Base-by-base conservation (phyloP, 2,797 vertebrate species). In the Urocyon cinereoargenteus region DNA sequence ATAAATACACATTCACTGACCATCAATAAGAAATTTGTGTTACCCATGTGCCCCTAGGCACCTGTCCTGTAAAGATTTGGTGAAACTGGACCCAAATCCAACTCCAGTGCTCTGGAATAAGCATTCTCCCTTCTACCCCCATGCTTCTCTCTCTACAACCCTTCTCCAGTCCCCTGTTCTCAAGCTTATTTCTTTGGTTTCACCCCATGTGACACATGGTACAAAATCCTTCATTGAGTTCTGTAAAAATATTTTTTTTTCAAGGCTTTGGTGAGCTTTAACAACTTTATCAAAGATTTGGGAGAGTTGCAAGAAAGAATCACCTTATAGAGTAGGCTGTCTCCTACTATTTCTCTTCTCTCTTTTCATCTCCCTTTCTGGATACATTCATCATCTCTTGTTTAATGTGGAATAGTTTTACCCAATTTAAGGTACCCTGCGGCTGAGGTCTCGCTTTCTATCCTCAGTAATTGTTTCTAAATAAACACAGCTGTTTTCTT, bases 311-410 rank as follows among this genome's bases (percentile, higher is more conserved):
- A 13, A 57, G 31, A 66, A 77, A 70, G 61, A 55, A 34, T 31
- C 57, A 34, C 10, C 2, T 24, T 22, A 45, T 0, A 51, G 81
- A 16, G 9, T 10, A n/a, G 10, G 1, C 5, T 0, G 0, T 18
- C 34, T 86, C 22, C 34, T 14, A 4, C 3, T 2, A 0, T 57
- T 31, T 57, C 16, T 19, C 90, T 72, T 66, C 10, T 51, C 6
- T 72, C n/a, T 10, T 51, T 19, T 64, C 31, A 73, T 90, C 19
- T 84, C 19, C 24, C 3, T 26, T 91, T 24, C 15, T 53, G 49
- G 45, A 36, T 21, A 7, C 1, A 14, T 26, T 31, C 10, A 34
- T 79, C 92, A 49, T 75, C 6, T 72, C 70, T 45, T 40, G 19
- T 36, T 40, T n/a, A 49, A 24, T 9, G 26, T 22, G 45, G 16